A percentile compares a stretch with the other conserved stretches of the same genome.
Evolutionary conservation across 2,113 vertebrate genomes (phyloP).

Genomic region (Nothocercus nigrocapillus): DNA sequence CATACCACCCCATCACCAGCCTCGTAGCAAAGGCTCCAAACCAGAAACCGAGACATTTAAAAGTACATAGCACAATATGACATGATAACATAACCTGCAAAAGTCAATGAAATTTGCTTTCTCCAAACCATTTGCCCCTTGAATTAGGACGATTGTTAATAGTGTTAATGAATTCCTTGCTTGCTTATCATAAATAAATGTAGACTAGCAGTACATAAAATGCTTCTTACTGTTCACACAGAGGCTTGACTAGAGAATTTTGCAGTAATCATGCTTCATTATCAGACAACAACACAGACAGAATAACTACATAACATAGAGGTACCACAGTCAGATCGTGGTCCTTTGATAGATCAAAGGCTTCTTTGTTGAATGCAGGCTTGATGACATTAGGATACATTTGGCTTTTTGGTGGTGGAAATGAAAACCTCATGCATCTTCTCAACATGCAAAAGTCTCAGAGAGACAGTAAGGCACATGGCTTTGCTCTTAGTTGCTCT

Average conservation of each 20-base stretch:
- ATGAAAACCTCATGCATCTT: neutral
- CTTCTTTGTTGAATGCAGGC: neutral
- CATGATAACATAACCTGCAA: fast-evolving
- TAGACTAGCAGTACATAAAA: fast-evolving
- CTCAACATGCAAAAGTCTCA: no score
- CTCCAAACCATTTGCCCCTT: neutral
- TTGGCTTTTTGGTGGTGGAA: neutral
- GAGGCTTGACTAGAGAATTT: neutral
- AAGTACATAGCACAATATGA: neutral
- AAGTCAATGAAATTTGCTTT: neutral
- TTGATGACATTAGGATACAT: neutral
- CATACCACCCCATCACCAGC: neutral
- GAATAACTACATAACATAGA: neutral
- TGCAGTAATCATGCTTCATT: neutral
- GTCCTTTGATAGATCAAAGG: neutral
- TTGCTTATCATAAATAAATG: neutral
- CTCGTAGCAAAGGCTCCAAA: neutral
- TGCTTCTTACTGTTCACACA: neutral
- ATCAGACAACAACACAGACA: neutral
- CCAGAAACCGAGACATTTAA: neutral
- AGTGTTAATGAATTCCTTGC: neutral
- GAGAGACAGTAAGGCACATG: neutral
- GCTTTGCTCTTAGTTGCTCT: neutral
- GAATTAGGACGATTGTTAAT: neutral
- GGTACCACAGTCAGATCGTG: neutral